Evolutionary conservation across 2,888 invertebrate species (phyloP).

Genomic region (Macroteleia sp.): DNA sequence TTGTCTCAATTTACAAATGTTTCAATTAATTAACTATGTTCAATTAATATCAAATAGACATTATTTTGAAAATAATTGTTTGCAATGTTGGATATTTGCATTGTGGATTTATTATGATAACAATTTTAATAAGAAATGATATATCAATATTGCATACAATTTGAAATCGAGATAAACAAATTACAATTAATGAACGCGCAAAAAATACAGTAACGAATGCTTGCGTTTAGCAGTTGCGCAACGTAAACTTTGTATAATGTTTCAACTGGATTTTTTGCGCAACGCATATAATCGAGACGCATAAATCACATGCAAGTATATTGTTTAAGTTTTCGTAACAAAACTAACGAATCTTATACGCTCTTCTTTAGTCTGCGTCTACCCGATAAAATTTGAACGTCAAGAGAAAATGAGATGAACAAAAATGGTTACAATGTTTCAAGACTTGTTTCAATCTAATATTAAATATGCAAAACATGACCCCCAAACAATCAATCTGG

Average conservation of each 20-base stretch:
- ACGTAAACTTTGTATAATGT: slow-evolving; percentile 37
- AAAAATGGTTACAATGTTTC: no score
- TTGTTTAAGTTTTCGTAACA: no score
- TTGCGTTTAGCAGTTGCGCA: neutral
- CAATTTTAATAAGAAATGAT: slow-evolving; percentile 17
- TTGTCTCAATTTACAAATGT: neutral
- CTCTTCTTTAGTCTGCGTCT: no score
- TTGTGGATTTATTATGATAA: neutral
- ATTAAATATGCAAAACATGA: no score
- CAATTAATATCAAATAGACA: slow-evolving; percentile 3
- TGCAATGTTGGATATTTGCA: neutral
- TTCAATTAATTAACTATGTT: slow-evolving; percentile 10
- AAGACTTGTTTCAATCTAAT: no score
- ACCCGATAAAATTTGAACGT: no score
- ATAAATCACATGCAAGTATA: no score
- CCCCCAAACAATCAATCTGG: no score
- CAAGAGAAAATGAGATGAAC: no score
- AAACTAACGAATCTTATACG: no score
- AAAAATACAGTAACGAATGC: slow-evolving; percentile 19
- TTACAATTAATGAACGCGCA: slow-evolving; percentile 23
- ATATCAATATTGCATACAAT: slow-evolving; percentile 3
- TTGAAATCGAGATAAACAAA: slow-evolving; percentile 36
- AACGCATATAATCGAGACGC: neutral
- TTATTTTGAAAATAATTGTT: slow-evolving; percentile 17
- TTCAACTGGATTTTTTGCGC: slow-evolving; percentile 23